Evolutionary conservation across 2,888 invertebrate genomes (phyloP).

Genomic region (Caenorhabditis panamensis): DNA sequence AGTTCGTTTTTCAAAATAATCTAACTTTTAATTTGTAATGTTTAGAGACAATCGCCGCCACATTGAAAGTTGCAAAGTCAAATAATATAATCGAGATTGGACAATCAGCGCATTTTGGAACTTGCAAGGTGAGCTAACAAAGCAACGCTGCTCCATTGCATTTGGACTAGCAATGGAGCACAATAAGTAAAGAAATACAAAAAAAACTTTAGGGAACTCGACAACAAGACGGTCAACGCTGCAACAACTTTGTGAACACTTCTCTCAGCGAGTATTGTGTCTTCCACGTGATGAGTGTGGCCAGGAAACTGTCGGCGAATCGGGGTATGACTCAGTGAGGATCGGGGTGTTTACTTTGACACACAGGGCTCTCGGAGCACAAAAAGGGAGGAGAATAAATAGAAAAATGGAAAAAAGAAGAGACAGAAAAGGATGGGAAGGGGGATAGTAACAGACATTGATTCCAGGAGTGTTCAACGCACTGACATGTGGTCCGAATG

Average conservation of each 20-base stretch:
- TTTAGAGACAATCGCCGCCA: slow-evolving; percentile 35
- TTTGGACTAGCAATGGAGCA: no score
- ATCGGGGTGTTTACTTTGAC: slow-evolving; percentile 35
- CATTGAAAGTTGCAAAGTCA: slow-evolving; percentile 74
- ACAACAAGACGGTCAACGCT: slow-evolving; percentile 71
- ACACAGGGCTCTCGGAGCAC: slow-evolving; percentile 26
- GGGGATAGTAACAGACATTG: no score
- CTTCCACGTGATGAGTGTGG: slow-evolving; percentile 73
- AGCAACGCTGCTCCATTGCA: no score
- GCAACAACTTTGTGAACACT: slow-evolving; percentile 75
- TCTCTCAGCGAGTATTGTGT: slow-evolving; percentile 73
- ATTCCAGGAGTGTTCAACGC: slow-evolving; percentile 60
- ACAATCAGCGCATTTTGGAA: slow-evolving; percentile 73
- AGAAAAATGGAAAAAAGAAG: background rate
- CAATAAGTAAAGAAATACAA: no score
- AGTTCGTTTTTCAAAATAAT: slow-evolving; percentile 20
- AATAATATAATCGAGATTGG: slow-evolving; percentile 78
- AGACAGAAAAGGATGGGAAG: background rate
- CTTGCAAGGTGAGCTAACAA: slow-evolving; percentile 75
- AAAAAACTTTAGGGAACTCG: slow-evolving; percentile 53
- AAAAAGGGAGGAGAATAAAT: background rate
- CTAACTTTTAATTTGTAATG: background rate
- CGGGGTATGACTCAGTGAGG: slow-evolving; percentile 41
- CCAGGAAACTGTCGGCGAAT: slow-evolving; percentile 64
- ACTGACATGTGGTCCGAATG: slow-evolving; percentile 49